phyloP scores from a whole-genome alignment of 2,113 vertebrate genomes.

The Seriola rivoliana region DNA sequence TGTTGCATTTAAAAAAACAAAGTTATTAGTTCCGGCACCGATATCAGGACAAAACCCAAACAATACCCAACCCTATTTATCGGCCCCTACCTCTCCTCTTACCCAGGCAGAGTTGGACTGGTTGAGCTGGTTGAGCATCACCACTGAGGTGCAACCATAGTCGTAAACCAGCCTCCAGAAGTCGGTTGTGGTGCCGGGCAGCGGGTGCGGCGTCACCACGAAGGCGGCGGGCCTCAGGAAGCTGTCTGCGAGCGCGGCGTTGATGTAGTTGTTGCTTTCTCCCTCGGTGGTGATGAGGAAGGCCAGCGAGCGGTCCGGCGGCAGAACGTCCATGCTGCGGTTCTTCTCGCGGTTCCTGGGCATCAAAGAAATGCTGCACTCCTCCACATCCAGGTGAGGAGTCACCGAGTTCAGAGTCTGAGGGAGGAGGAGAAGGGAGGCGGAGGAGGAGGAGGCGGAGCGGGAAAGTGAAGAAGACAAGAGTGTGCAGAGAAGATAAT shows the following conservation, averaged over 20 bases:
- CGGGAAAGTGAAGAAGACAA: slow-evolving; percentile 4
- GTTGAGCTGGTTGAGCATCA: slow-evolving; percentile 99
- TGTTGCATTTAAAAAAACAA: too few species aligned
- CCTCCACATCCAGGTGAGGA: slow-evolving; percentile 92
- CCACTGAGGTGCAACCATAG: slow-evolving; percentile 94
- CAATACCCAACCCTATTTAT: too few species aligned
- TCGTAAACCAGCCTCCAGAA: slow-evolving; percentile 98
- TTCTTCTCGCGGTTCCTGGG: slow-evolving; percentile 96
- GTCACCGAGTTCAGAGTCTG: slow-evolving; percentile 98
- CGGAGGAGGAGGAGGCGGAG: not conserved
- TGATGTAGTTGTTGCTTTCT: slow-evolving; percentile 95
- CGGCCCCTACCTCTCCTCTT: slow-evolving; percentile 64
- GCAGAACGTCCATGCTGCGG: slow-evolving; percentile 96
- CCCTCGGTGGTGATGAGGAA: slow-evolving; percentile 94
- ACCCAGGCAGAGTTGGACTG: slow-evolving; percentile 98
- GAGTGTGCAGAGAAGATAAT: slow-evolving; percentile 28
- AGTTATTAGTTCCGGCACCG: too few species aligned
- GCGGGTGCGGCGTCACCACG: slow-evolving; percentile 94
- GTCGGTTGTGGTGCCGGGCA: slow-evolving; percentile 93
- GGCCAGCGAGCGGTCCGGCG: slow-evolving; percentile 94
- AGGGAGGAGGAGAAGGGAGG: not conserved
- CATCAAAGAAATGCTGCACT: slow-evolving; percentile 95
- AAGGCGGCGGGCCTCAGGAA: slow-evolving; percentile 93
- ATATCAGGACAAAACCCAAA: too few species aligned
- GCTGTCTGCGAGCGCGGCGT: slow-evolving; percentile 94